phyloP scores from a whole-genome alignment of 2,888 invertebrate genomes.

The Hirudinaria manillensis region DNA sequence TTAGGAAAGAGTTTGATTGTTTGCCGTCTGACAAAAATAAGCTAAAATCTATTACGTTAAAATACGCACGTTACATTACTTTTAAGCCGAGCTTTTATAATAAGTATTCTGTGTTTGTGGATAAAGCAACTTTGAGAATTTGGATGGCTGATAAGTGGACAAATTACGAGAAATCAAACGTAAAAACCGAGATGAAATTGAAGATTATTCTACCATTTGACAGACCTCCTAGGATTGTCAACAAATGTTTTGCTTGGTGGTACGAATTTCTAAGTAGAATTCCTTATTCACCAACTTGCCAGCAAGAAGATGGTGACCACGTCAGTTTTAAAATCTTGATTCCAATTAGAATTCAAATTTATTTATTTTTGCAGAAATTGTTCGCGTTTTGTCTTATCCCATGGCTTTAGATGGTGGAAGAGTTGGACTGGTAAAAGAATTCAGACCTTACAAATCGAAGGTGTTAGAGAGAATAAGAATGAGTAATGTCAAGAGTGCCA shows the following conservation, averaged over 20 bases:
- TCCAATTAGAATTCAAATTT: not conserved
- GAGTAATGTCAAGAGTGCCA: not conserved
- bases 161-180: slow-evolving; percentile 28
- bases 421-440: slow-evolving; percentile 19
- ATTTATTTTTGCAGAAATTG: slow-evolving; percentile 19
- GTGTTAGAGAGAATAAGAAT: not conserved
- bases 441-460: not conserved
- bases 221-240: slow-evolving; percentile 25
- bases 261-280: not conserved
- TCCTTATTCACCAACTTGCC: slow-evolving; percentile 31
- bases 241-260: slow-evolving; percentile 33
- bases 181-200: slow-evolving; percentile 13
- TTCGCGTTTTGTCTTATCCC: slow-evolving; percentile 20
- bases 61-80: slow-evolving; percentile 22
- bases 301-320: slow-evolving; percentile 29
- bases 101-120: slow-evolving; percentile 21
- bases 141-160: not conserved
- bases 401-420: slow-evolving; percentile 19
- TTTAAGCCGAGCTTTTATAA: slow-evolving; percentile 30
- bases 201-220: slow-evolving; percentile 26
- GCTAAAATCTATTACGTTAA: slow-evolving; percentile 3
- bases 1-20: not conserved
- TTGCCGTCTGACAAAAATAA: not conserved
- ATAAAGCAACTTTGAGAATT: slow-evolving; percentile 27
- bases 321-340: not conserved